Conservation (phyloP, 2,797 vertebrate genomes). For the Argya squamiceps region DNA sequence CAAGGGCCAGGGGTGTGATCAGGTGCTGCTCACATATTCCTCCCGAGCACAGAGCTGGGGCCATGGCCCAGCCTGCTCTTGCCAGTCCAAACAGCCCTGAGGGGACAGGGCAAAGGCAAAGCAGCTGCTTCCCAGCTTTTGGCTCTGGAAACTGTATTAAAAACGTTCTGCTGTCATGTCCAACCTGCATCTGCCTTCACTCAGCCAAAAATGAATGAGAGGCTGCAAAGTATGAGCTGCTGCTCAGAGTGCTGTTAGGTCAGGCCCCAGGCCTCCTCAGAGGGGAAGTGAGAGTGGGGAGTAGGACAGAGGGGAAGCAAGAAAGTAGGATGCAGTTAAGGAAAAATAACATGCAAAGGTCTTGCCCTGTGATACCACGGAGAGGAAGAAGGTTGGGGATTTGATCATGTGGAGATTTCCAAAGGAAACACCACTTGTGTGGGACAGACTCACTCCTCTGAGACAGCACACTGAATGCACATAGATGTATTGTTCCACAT, state of each 20-base stretch:
- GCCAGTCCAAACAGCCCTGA: fast-evolving
- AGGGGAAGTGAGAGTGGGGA: background rate
- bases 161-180: fast-evolving
- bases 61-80: background rate
- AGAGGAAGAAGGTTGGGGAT: background rate
- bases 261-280: background rate
- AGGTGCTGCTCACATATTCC: background rate
- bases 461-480: fast-evolving
- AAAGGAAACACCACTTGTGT: fast-evolving
- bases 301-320: background rate
- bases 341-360: background rate
- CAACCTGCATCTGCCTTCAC: fast-evolving
- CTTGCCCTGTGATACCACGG: background rate
- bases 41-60: background rate
- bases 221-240: background rate
- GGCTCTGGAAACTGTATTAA: background rate
- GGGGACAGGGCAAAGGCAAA: background rate
- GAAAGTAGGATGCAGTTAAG: background rate
- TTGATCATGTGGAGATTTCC: background rate
- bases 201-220: background rate
- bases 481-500: background rate
- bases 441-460: background rate
- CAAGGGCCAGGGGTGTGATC: fast-evolving
- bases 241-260: background rate
- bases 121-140: background rate